Percentiles rank a stretch among this genome's conserved stretches.
phyloP scores from a whole-genome alignment of 2,113 vertebrate genomes.

The Protobothrops flavoviridis region DNA sequence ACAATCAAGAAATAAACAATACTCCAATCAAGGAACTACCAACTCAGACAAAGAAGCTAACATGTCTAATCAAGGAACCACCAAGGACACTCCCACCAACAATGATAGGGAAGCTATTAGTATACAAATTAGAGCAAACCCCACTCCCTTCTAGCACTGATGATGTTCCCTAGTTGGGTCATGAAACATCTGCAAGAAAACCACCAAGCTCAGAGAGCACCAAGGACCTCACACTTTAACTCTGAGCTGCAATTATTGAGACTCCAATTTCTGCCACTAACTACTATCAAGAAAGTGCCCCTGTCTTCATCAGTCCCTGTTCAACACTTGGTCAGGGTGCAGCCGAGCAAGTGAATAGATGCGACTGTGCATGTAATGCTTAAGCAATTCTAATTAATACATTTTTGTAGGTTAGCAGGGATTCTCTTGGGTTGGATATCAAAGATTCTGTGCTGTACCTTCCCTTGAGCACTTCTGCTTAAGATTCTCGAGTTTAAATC shows the following conservation, averaged over 20 bases:
- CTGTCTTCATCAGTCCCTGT: neutral
- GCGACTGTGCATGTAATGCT: neutral
- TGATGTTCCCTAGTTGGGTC: neutral
- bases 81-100: too few species aligned
- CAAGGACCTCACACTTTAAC: neutral
- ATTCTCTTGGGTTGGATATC: neutral
- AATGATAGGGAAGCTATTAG: too few species aligned
- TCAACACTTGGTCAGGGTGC: neutral
- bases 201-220: neutral
- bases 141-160: neutral
- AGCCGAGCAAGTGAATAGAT: neutral
- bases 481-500: neutral
- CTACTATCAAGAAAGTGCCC: neutral
- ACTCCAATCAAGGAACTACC: neutral
- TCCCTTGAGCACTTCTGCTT: neutral
- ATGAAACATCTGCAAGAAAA: neutral
- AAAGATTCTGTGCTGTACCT: neutral
- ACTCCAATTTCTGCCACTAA: neutral
- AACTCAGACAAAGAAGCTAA: neutral
- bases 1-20: neutral
- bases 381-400: neutral
- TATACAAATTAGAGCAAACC: too few species aligned
- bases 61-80: too few species aligned
- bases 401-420: neutral
- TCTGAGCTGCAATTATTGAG: neutral